phyloP scores from a whole-genome alignment of 2,113 vertebrate species.

The Channa argus region DNA sequence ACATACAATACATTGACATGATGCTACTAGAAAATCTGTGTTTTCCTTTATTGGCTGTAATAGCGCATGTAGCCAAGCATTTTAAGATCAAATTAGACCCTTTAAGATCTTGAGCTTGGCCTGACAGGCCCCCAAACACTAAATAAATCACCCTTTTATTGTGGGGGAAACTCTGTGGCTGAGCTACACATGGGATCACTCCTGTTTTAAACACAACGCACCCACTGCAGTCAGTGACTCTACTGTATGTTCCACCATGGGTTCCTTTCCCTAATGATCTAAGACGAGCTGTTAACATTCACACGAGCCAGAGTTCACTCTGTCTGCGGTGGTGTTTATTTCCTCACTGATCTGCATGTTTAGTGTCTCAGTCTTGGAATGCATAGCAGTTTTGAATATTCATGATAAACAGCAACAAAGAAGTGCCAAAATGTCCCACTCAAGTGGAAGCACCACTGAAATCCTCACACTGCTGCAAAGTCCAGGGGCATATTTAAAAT shows the following conservation, averaged over 20 bases:
- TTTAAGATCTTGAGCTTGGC: slow-evolving; percentile 51
- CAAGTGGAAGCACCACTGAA: slow-evolving; percentile 24
- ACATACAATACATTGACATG: slow-evolving; percentile 41
- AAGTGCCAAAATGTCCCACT: slow-evolving; percentile 39
- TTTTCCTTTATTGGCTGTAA: slow-evolving; percentile 43
- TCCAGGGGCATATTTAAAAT: slow-evolving; percentile 16
- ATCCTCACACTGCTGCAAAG: slow-evolving; percentile 23
- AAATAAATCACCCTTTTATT: slow-evolving; percentile 76
- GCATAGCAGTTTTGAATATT: slow-evolving; percentile 63
- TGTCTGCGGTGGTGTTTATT: slow-evolving; percentile 11
- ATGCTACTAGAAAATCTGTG: slow-evolving; percentile 35
- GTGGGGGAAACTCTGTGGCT: slow-evolving; percentile 51
- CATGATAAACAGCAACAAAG: slow-evolving; percentile 48
- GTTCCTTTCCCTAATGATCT: slow-evolving; percentile 34
- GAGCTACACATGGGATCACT: slow-evolving; percentile 55
- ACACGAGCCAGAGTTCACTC: slow-evolving; percentile 18
- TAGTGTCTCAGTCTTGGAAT: slow-evolving; percentile 48
- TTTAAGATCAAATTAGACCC: slow-evolving; percentile 72
- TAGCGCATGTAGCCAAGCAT: slow-evolving; percentile 56
- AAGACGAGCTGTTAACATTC: slow-evolving; percentile 39
- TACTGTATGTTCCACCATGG: slow-evolving; percentile 15
- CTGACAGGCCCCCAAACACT: slow-evolving; percentile 66
- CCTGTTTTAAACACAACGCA: slow-evolving; percentile 62
- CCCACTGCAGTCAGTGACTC: slow-evolving; percentile 16
- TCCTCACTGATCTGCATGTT: slow-evolving; percentile 36